phyloP scores from a whole-genome alignment of 2,888 invertebrate species.

The Philaethria dido region DNA sequence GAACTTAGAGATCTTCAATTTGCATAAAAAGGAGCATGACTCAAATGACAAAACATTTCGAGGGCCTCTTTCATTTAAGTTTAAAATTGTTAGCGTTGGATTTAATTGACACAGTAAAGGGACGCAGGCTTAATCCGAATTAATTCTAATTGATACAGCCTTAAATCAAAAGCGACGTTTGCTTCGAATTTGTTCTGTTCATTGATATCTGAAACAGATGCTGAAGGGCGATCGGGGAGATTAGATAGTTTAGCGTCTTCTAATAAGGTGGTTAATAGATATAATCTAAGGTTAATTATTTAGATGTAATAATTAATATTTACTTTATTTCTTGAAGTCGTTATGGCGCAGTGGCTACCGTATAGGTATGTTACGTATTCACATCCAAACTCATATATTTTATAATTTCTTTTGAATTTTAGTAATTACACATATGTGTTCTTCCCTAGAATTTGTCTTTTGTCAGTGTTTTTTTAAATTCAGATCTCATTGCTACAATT shows the following conservation, averaged over 20 bases:
- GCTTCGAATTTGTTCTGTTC: slow-evolving; percentile 36
- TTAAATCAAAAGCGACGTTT: slow-evolving; percentile 51
- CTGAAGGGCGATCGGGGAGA: not conserved
- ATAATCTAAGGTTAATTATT: not conserved
- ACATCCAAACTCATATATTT: no score
- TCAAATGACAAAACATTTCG: slow-evolving; percentile 75
- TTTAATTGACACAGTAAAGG: slow-evolving; percentile 71
- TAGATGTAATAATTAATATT: not conserved
- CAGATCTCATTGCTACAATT: no score
- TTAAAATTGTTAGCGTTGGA: slow-evolving; percentile 71
- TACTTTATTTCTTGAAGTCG: not conserved
- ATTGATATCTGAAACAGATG: slow-evolving; percentile 33
- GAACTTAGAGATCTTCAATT: slow-evolving; percentile 71
- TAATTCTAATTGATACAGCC: slow-evolving; percentile 68
- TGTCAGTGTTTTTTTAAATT: no score
- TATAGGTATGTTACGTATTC: no score
- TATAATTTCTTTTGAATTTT: no score
- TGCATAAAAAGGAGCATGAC: slow-evolving; percentile 78
- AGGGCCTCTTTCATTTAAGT: slow-evolving; percentile 77
- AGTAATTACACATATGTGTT: no score
- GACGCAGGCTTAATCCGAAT: slow-evolving; percentile 59
- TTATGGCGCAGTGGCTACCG: no score
- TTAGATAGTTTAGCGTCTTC: slow-evolving; percentile 2
- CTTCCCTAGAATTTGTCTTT: no score
- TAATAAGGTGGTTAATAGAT: not conserved